These are phyloP conservation scores for Leptinotarsa peninsularis DNA, from an alignment of 2,888 invertebrate genomes.

Conservation along the genomic window DNA sequence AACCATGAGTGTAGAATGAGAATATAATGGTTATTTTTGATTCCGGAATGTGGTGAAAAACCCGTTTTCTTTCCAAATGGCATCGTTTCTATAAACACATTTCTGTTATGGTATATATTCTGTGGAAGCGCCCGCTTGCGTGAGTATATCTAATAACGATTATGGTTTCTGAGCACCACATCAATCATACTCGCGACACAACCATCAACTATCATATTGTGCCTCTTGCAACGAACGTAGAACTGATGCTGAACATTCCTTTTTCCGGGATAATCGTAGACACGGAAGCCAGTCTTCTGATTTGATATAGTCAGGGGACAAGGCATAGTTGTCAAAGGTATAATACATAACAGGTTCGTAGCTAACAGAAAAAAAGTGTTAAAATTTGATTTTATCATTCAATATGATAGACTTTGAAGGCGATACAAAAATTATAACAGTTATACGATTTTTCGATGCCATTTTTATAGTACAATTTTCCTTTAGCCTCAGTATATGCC, in stretches of 20 bases:
- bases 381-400: too few relatives aligned
- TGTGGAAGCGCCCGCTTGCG: neutral
- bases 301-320: neutral
- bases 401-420: too few relatives aligned
- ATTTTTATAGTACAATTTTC: too few relatives aligned
- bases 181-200: conserved; percentile 14
- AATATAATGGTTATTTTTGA: too few relatives aligned
- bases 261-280: conserved; percentile 2
- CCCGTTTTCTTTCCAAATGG: neutral
- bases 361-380: too few relatives aligned
- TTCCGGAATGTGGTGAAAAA: too few relatives aligned
- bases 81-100: neutral
- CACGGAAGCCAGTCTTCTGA: conserved; percentile 7
- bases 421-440: too few relatives aligned
- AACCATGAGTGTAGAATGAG: too few relatives aligned
- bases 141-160: conserved; percentile 15
- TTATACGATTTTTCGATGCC: too few relatives aligned
- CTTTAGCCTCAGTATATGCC: too few relatives aligned
- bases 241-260: neutral
- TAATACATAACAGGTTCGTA: too few relatives aligned
- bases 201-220: conserved; percentile 14
- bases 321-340: too few relatives aligned
- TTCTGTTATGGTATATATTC: neutral
- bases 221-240: conserved; percentile 5
- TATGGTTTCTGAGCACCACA: conserved; percentile 16